Evolutionary conservation across 92 coral and sea anemone genomes (phyloP).

Genomic region (Palythoa heliodiscus): DNA sequence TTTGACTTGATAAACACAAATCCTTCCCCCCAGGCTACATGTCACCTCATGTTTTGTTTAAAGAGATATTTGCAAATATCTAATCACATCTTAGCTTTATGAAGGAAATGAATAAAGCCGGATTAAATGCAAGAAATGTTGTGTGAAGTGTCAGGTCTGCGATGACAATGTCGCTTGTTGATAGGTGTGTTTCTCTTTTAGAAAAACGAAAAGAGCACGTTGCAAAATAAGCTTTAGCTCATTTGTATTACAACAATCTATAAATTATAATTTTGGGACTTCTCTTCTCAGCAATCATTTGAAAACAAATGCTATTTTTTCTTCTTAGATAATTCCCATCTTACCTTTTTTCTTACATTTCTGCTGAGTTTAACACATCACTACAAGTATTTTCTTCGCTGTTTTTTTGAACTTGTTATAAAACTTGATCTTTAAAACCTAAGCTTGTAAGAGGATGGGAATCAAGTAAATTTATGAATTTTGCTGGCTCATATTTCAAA

Average conservation of each 20-base stretch:
- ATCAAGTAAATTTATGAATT: too few species aligned
- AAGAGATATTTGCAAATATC: slow-evolving; percentile 35
- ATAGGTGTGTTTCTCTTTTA: neutral
- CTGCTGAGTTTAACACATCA: too few species aligned
- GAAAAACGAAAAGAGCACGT: neutral
- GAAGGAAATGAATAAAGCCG: slow-evolving; percentile 41
- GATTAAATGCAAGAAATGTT: slow-evolving; percentile 30
- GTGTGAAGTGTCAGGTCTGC: slow-evolving; percentile 24
- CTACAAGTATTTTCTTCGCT: too few species aligned
- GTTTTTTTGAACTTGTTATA: too few species aligned
- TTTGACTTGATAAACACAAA: slow-evolving; percentile 19
- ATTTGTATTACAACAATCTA: neutral
- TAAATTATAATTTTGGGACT: neutral
- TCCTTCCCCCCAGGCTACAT: slow-evolving; percentile 29
- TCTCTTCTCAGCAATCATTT: neutral
- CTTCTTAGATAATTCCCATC: too few species aligned
- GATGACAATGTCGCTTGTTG: neutral
- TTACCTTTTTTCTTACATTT: too few species aligned
- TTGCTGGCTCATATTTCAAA: too few species aligned
- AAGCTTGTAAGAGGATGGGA: too few species aligned
- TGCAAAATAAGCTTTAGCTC: neutral
- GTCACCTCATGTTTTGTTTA: slow-evolving; percentile 31
- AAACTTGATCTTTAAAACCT: too few species aligned
- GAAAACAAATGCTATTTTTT: neutral
- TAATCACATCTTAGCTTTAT: slow-evolving; percentile 33